Base-by-base conservation (phyloP, 1,140 invertebrate species). In the Panulirus ornatus region DNA sequence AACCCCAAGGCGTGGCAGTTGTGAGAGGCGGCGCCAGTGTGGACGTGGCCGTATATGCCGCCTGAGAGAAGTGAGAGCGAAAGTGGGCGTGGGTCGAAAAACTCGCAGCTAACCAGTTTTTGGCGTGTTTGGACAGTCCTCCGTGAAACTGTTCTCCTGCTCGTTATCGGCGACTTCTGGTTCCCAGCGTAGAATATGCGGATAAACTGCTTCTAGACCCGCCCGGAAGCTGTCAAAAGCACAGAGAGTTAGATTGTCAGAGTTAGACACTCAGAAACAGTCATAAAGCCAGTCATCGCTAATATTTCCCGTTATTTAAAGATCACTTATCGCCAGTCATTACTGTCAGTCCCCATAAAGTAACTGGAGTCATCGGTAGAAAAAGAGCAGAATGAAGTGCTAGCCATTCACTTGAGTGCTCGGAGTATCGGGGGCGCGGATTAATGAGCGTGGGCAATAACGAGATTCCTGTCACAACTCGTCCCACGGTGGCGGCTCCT, bases 71-170 rank as follows among this genome's bases (percentile, higher is more conserved):
- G 78, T 81, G 78, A 81, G 78, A 81, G 78, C 78, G 78, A 81
- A 81, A 81, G 78, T 81, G 78, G 78, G 78, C 42, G 78, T 27
- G 42, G 78, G 47, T 54, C 47, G 78, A 81, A 81, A 81, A 81
- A 81, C 30, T 58, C 3, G 30, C 30, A 81, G 9, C 27, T 36
- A 81, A 58, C 78, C 44, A 81, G 78, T 81, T 81, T 81, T 81
- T 81, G 78, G 47, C 58, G 78, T 81, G 51, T 58, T 81, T 81
- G 54, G 51, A 54, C 47, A 81, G 19, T 81, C 51, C 47, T 30
- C 78, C 44, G 38, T 54, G 34, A 81, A 58, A 54, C 78, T 58
- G 44, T 51, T 81, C 30, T 58, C 27, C 47, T 54, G 16, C 3
- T 58, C 54, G n/a, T 19, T 58, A 19, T 58, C 54, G 19, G 11